Evolutionary conservation across 2,113 vertebrate species (phyloP).

Genomic region (Otolemur garnettii): DNA sequence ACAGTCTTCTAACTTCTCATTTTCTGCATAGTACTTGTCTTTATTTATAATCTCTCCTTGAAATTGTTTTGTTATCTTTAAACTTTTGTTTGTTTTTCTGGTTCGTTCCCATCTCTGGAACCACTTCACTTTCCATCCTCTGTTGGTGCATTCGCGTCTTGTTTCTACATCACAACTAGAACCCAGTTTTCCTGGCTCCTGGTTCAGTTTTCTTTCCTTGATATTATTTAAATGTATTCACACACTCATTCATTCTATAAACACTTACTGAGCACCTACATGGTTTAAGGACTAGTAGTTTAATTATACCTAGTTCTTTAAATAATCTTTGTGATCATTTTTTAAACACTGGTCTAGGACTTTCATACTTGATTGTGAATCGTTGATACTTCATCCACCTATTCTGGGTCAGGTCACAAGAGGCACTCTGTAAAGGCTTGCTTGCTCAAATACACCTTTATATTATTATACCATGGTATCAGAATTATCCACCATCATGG

Average conservation of each 20-base stretch:
- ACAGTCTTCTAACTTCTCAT: neutral
- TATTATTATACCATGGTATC: neutral
- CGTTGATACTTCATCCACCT: neutral
- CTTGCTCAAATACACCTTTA: neutral
- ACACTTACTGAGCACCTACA: neutral
- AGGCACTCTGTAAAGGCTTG: neutral
- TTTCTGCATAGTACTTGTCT: neutral
- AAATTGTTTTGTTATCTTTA: neutral
- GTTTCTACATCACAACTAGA: neutral
- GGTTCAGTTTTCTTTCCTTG: neutral
- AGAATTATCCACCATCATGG: neutral
- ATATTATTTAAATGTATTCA: neutral
- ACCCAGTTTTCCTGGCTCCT: neutral
- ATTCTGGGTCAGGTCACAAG: neutral
- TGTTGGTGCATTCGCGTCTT: neutral
- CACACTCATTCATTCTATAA: neutral
- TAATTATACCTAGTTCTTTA: neutral
- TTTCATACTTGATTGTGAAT: neutral
- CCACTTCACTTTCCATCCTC: neutral
- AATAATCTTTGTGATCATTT: neutral
- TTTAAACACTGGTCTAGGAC: neutral
- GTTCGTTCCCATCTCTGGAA: neutral
- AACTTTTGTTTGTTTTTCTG: neutral
- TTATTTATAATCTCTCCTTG: neutral
- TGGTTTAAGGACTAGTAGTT: neutral